Percentiles rank a stretch among this genome's conserved stretches.
These are phyloP conservation scores for Bambusicola thoracicus DNA, from an alignment of 2,113 vertebrate species.

Conservation along the genomic window DNA sequence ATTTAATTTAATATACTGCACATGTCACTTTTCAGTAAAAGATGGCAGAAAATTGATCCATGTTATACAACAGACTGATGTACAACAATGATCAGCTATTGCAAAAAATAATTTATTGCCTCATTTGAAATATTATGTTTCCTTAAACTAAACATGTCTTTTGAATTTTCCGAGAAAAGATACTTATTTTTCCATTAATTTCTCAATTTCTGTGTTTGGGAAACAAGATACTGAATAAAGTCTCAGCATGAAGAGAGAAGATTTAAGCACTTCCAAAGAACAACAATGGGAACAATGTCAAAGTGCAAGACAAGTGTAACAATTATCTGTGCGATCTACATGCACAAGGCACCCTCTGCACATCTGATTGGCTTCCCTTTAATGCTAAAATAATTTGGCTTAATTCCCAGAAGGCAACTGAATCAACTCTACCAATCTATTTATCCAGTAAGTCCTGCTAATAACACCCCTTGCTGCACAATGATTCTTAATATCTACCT, in stretches of 20 bases:
- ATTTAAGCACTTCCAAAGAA: neutral
- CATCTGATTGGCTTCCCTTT: neutral
- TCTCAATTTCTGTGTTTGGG: neutral
- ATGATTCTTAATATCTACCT: neutral
- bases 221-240: neutral
- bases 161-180: neutral
- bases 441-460: slow-evolving; percentile 5
- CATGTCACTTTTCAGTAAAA: neutral
- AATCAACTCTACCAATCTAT: neutral
- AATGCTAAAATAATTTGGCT: slow-evolving; percentile 25
- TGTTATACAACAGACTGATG: neutral
- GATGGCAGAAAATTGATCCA: neutral
- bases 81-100: neutral
- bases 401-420: slow-evolving; percentile 8
- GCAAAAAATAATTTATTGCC: neutral
- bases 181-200: neutral
- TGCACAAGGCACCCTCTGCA: neutral
- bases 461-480: neutral
- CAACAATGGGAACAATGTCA: neutral
- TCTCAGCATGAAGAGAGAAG: neutral
- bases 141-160: neutral
- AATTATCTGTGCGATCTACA: neutral
- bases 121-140: neutral
- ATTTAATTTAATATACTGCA: neutral
- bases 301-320: neutral